phyloP scores from a whole-genome alignment of 2,888 invertebrate genomes.

The Ochropleura leucogaster region DNA sequence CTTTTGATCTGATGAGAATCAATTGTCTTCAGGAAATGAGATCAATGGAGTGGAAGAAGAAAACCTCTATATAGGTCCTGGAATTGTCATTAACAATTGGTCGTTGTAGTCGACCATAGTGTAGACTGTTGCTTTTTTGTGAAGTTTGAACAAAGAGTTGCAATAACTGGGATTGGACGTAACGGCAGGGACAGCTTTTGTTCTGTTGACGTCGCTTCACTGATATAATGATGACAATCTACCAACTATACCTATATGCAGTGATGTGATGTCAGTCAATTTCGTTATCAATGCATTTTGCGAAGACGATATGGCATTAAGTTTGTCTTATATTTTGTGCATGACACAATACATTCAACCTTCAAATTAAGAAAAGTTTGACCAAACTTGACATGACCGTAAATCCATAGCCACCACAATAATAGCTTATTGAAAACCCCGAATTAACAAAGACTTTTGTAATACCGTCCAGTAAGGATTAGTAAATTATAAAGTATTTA shows the following conservation, averaged over 20 bases:
- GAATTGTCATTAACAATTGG: neutral
- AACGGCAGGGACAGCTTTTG: neutral
- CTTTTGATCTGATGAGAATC: neutral
- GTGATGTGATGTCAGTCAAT: neutral
- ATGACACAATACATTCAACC: neutral
- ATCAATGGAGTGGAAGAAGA: neutral
- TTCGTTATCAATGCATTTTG: neutral
- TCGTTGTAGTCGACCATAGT: neutral
- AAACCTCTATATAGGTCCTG: neutral
- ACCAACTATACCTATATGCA: neutral
- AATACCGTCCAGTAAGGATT: conserved; percentile 1
- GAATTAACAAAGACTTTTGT: conserved; percentile 10
- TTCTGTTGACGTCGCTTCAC: neutral
- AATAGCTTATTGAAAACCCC: neutral
- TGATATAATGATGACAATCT: neutral
- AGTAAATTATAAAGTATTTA: conserved; percentile 2
- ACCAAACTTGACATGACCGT: neutral
- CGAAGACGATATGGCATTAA: neutral
- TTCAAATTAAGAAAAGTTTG: neutral
- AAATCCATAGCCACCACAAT: neutral
- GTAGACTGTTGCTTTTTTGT: neutral
- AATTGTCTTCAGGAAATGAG: neutral
- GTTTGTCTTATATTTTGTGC: neutral
- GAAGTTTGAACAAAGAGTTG: neutral
- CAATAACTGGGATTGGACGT: neutral